phyloP scores from a whole-genome alignment of 1,140 invertebrate genomes.

The Eufriesea mexicana region DNA sequence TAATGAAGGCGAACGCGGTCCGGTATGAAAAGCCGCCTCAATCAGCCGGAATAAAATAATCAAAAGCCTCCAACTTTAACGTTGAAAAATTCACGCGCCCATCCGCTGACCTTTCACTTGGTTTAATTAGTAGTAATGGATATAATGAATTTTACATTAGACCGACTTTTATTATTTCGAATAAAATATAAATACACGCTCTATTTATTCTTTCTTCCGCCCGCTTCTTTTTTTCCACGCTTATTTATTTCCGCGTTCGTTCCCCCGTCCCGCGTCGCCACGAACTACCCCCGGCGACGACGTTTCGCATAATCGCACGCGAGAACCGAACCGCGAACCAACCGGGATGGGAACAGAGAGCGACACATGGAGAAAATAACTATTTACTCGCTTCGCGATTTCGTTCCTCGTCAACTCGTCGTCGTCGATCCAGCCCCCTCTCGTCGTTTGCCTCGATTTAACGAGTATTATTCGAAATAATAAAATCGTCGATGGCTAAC shows the following conservation, averaged over 20 bases:
- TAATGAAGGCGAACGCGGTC: slow-evolving; percentile 24
- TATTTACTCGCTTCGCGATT: background rate
- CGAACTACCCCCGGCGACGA: background rate
- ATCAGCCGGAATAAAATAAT: slow-evolving; percentile 64
- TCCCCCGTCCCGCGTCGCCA: no score
- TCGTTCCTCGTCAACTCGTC: background rate
- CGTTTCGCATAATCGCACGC: background rate
- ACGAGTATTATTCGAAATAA: slow-evolving; percentile 11
- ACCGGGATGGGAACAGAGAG: background rate
- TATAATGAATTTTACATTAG: slow-evolving; percentile 66
- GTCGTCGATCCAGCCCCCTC: background rate
- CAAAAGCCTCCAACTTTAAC: slow-evolving; percentile 63
- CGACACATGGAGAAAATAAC: no score
- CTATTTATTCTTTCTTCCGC: slow-evolving; percentile 2
- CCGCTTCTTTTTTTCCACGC: background rate
- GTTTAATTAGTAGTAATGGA: slow-evolving; percentile 65
- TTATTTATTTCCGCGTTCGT: no score
- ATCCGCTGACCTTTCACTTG: slow-evolving; percentile 46
- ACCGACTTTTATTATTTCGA: slow-evolving; percentile 62
- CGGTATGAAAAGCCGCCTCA: slow-evolving; percentile 17
- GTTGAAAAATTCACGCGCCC: slow-evolving; percentile 61
- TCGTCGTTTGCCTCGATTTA: no score
- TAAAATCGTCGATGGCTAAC: slow-evolving; percentile 12
- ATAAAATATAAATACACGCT: slow-evolving; percentile 46
- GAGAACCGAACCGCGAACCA: no score